These are phyloP conservation scores for Lerema accius DNA, from an alignment of 1,140 invertebrate species.

Conservation along the genomic window DNA sequence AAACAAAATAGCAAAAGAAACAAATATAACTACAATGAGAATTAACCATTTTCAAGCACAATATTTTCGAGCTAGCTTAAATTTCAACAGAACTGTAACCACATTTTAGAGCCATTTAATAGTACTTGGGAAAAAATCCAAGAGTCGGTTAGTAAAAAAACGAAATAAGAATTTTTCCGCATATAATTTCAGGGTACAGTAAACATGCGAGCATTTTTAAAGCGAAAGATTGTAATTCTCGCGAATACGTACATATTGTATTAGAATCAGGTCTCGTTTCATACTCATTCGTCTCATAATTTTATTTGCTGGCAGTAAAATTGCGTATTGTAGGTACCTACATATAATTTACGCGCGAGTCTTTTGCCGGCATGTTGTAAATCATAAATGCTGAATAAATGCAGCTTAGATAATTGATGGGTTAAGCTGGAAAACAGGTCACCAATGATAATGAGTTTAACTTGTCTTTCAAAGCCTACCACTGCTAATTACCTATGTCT, in stretches of 20 bases:
- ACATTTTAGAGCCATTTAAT: not conserved
- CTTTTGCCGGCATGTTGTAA: slow-evolving; percentile 3
- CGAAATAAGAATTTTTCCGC: not conserved
- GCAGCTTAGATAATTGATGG: too few relatives aligned
- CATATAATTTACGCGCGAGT: slow-evolving; percentile 35
- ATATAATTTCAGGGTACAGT: slow-evolving; percentile 9
- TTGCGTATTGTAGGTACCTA: slow-evolving; percentile 43
- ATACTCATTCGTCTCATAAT: slow-evolving; percentile 65
- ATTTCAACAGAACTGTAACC: not conserved
- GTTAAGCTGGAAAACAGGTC: too few relatives aligned
- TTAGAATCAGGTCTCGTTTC: slow-evolving; percentile 63
- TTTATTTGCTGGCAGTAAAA: slow-evolving; percentile 51
- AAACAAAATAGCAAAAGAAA: too few relatives aligned
- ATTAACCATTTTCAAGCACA: not conserved
- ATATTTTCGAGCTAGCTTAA: not conserved
- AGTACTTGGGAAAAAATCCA: not conserved
- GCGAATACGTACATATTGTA: slow-evolving; percentile 52
- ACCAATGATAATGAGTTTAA: too few relatives aligned
- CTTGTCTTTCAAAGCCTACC: too few relatives aligned
- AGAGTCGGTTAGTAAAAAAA: not conserved
- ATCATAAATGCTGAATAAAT: too few relatives aligned
- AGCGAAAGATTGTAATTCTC: slow-evolving; percentile 43
- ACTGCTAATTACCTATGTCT: too few relatives aligned
- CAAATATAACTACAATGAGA: too few relatives aligned
- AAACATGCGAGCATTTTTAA: slow-evolving; percentile 40